These are phyloP conservation scores for Macrobrachium nipponense DNA, from an alignment of 1,140 invertebrate species.

Conservation along the genomic window DNA sequence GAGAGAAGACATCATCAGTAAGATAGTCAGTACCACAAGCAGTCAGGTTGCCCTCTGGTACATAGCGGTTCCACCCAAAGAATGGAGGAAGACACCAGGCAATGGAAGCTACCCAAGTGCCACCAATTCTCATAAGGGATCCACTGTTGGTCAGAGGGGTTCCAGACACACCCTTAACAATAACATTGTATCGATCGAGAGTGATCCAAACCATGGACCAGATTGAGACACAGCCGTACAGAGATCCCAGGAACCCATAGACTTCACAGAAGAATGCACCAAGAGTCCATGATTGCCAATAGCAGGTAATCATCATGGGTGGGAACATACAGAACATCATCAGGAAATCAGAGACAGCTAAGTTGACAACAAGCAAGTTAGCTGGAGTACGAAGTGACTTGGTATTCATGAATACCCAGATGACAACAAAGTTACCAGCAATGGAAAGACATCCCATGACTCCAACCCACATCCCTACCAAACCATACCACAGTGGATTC, in stretches of 20 bases:
- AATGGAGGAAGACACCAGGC: conserved; percentile 57
- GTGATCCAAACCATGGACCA: conserved; percentile 65
- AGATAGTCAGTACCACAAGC: conserved; percentile 31
- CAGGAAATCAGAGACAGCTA: conserved; percentile 85
- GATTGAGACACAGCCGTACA: conserved; percentile 66
- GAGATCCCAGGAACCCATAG: conserved; percentile 80
- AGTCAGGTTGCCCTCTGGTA: conserved; percentile 61
- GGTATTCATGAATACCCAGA: conserved; percentile 85
- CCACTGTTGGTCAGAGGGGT: background rate
- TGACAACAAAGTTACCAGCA: conserved; percentile 85
- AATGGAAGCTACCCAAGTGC: background rate
- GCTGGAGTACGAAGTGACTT: conserved; percentile 84
- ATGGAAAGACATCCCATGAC: conserved; percentile 79
- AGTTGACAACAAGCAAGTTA: conserved; percentile 85
- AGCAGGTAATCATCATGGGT: conserved; percentile 76
- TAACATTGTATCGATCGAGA: conserved; percentile 65
- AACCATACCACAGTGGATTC: conserved; percentile 76
- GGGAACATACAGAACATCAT: no score
- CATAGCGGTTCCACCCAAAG: conserved; percentile 65
- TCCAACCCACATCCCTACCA: conserved; percentile 75
- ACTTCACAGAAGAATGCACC: conserved; percentile 84
- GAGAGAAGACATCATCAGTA: background rate
- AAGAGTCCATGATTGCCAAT: conserved; percentile 64
- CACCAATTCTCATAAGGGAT: background rate
- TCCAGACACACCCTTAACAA: conserved; percentile 5